Conservation (phyloP, 2,113 vertebrate genomes). For the Okapia johnstoni region DNA sequence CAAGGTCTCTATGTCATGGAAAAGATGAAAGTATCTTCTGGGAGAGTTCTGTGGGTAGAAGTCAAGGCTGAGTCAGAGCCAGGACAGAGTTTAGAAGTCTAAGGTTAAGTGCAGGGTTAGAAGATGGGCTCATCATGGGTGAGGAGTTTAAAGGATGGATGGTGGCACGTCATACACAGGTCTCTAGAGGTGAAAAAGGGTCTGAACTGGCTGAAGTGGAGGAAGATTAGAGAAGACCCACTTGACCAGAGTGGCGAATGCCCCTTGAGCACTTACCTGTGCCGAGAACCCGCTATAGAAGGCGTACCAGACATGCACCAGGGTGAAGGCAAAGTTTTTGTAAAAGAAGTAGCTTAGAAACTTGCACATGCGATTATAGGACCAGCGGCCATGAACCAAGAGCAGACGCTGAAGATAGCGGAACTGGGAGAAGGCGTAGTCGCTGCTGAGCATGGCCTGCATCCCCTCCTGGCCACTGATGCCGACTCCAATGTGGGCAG, state of each 20-base stretch:
- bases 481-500: constrained; percentile 94
- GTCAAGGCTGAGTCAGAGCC: background rate
- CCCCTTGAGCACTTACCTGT: constrained; percentile 83
- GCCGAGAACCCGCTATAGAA: constrained; percentile 98
- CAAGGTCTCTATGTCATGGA: background rate
- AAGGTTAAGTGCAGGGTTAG: background rate
- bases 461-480: constrained; percentile 96
- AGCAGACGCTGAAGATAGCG: constrained; percentile 94
- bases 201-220: background rate
- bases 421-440: constrained; percentile 95
- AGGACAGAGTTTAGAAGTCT: background rate
- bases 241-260: background rate
- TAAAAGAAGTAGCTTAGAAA: constrained; percentile 98
- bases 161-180: background rate
- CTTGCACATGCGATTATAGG: constrained; percentile 96
- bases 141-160: background rate
- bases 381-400: constrained; percentile 96
- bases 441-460: constrained; percentile 94
- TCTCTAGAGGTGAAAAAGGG: background rate
- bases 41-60: background rate
- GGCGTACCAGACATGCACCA: constrained; percentile 96
- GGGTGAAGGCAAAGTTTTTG: constrained; percentile 97
- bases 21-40: background rate
- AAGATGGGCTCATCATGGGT: background rate
- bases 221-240: background rate